Base-by-base conservation (phyloP, 2,113 vertebrate genomes). In the Daphoenositta chrysoptera region DNA sequence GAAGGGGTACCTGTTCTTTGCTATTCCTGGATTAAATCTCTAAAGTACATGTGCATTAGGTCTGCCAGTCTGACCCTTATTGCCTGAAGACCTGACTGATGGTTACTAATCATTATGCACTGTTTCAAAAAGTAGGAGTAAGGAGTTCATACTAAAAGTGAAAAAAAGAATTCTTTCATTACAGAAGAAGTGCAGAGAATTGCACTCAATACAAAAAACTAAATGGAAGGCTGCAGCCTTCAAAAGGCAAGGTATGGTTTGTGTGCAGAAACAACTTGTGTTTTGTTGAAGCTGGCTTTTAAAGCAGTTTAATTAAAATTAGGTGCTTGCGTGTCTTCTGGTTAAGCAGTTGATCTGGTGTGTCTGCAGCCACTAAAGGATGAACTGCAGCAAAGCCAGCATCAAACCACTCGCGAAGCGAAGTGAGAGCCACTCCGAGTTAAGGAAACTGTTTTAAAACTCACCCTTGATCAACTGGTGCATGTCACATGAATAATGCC, bases 351-450 rank as follows among this genome's bases (percentile, higher is more conserved):
- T 31, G 2, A 1, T 30, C 70, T 28, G 60, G 39, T 15, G 31
- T 27, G 31, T 40, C 48, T 54, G 47, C 44, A 79, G 31, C 11
- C 44, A 4, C 50, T 58, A 45, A 61, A 69, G 44, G 22, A 47
- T 8, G n/a, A 78, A 31, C 58, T 37, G 42, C 42, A 39, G 42
- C 1, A 10, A 68, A 94, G 51, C 26, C 65, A 54, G 23, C 1
- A 0, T 31, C 61, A 50, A 65, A 40, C 37, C 5, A 1, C 57
- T 79, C 0, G 0, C 54, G 42, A 42, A 60, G 19, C 0, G 1
- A 51, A 73, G n/a, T 17, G 15, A 69, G 75, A 90, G 24, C 21
- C 0, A 0, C 33, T 91, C 39, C 47, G 35, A 47, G 39, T 35
- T 11, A 26, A 76, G 35, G 56, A 47, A 77, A 57, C 31, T 1